phyloP scores from a whole-genome alignment of 2,797 vertebrate species.

The Brachyalestes nurse region DNA sequence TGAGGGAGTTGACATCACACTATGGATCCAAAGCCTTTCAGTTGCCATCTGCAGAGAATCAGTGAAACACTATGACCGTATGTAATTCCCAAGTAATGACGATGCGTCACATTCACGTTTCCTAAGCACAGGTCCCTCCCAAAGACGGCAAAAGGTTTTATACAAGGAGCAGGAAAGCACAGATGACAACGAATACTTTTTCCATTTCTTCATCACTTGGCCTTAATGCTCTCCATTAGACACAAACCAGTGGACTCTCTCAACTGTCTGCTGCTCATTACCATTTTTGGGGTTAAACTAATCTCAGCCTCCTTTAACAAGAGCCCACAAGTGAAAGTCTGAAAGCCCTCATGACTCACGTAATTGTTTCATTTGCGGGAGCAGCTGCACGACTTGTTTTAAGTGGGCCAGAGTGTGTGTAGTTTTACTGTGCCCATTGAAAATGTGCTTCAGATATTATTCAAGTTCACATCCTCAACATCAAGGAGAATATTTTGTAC shows the following conservation, averaged over 20 bases:
- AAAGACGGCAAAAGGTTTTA: slow-evolving; percentile 13
- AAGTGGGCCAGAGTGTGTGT: slow-evolving; percentile 26
- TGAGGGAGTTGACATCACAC: slow-evolving; percentile 29
- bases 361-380: slow-evolving; percentile 17
- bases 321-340: slow-evolving; percentile 25
- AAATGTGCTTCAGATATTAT: slow-evolving; percentile 22
- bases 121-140: not conserved
- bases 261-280: slow-evolving; percentile 47
- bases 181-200: slow-evolving; percentile 52
- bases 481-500: slow-evolving; percentile 24
- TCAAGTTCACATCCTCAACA: slow-evolving; percentile 14
- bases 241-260: slow-evolving; percentile 26
- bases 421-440: slow-evolving; percentile 23
- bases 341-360: slow-evolving; percentile 10
- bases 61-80: not conserved
- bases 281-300: slow-evolving; percentile 50
- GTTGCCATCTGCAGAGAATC: slow-evolving; percentile 7
- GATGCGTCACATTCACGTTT: slow-evolving; percentile 9
- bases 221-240: slow-evolving; percentile 27
- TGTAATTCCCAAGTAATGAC: not conserved
- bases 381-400: slow-evolving; percentile 28
- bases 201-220: slow-evolving; percentile 61
- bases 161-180: slow-evolving; percentile 40
- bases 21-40: slow-evolving; percentile 20
- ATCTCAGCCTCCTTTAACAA: slow-evolving; percentile 37